Evolutionary conservation across 1,140 invertebrate genomes (phyloP), one percentile per base, ranked within the genome.

Genomic region (Aleiodes sp.): DNA sequence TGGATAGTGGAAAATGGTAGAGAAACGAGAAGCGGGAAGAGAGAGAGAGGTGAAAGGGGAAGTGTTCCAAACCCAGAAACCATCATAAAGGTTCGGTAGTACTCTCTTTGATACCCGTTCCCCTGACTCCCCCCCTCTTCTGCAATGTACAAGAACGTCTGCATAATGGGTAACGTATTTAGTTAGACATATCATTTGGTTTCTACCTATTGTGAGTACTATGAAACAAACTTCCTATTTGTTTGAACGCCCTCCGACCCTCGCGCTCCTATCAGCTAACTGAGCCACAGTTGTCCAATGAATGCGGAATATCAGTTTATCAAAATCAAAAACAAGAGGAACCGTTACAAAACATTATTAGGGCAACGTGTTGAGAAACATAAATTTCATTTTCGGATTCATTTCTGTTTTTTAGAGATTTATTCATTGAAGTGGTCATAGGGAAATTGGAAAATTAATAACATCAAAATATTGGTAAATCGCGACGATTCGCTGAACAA

Each of bases 101-200:
- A 56, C 74, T 82, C 73, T 78, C 82, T 84, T 84, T 84, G 81
- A 84, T 82, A 84, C 73, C 70, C 21, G 4, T 59, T 21, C 12
- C 24, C 39, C 52, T 8, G 0, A 33, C 0, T 7, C 9, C 4
- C 9, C 26, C 14, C 10, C 28, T 16, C 39, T 24, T 46, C 43
- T 37, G 16, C 21, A 35, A 24, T 37, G 26, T 56, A 69, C 28
- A 63, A 9, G 31, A 59, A 63, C 61, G 61, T 35, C 14, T 63
- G 56, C 43, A 62, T 26, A 59, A 41, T 8, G 26, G 76, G 79
- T 77, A 82, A 82, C 82, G 78, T 80, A 83, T 85, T 86, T 82
- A 83, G 83, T 84, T 83, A 80, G 81, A 84, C 80, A 80, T 84
- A 84, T 85, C 82, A 83, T 84, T 84, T 78, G 82, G 80, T 85